Evolutionary conservation across 2,113 vertebrate genomes (phyloP).

Genomic region (Megalops atlanticus): DNA sequence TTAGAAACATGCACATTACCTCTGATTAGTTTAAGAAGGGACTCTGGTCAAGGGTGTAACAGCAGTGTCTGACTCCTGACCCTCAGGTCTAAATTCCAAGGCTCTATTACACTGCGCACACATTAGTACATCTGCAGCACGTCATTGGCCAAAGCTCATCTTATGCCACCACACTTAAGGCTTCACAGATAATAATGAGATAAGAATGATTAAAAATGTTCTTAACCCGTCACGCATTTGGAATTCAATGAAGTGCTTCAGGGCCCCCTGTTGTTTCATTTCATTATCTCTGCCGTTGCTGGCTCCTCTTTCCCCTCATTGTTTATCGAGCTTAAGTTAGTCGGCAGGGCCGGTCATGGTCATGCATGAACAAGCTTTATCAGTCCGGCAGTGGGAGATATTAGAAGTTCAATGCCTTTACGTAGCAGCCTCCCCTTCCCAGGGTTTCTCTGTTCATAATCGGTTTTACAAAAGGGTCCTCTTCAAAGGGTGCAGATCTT

Average conservation of each 20-base stretch:
- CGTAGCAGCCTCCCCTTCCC: neutral
- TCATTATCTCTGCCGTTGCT: neutral
- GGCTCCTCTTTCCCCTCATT: neutral
- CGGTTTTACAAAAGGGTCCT: neutral
- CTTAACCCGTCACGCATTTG: neutral
- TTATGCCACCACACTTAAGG: neutral
- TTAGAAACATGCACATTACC: no score
- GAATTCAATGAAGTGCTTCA: neutral
- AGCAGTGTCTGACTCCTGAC: no score
- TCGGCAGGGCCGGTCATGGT: constrained; percentile 8
- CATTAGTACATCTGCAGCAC: no score
- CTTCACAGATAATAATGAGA: neutral
- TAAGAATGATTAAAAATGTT: neutral
- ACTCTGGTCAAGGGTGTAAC: no score
- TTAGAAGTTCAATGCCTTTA: neutral
- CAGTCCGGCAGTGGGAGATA: neutral
- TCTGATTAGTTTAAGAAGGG: no score
- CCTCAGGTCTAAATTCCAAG: no score
- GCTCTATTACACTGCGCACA: no score
- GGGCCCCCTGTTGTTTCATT: neutral
- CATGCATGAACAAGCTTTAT: constrained; percentile 18
- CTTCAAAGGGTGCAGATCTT: constrained; percentile 25
- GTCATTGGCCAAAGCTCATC: no score
- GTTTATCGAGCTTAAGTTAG: neutral
- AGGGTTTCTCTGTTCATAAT: neutral